Evolutionary conservation across 2,113 vertebrate genomes (phyloP), one percentile per base, ranked within the genome.

Genomic region (Drymodes brunneopygia): DNA sequence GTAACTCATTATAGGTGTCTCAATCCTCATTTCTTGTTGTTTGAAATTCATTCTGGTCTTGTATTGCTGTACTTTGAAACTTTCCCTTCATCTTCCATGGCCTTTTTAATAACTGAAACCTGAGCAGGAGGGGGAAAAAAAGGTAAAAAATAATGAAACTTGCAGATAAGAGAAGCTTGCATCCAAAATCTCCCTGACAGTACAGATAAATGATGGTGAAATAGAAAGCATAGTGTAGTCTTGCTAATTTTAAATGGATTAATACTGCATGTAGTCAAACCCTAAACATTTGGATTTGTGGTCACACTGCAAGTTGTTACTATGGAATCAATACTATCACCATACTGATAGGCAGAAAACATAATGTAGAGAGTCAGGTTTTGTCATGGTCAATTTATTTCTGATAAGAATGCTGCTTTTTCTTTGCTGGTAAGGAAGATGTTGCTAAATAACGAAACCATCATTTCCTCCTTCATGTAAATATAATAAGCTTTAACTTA

Each of bases 241-340:
- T 96, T 72, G 62, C 84, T 98, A 97, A 97, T 98, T 98, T 95
- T 96, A 96, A 97, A 95, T 92, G 62, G 82, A 90, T 97, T 97
- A 95, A 96, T 97, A 95, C 29, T 72, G 31, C 65, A 44, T 81
- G 64, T 90, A 91, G 79, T 95, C 91, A 96, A 88, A 94, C 75
- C 92, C 81, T 95, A 95, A 97, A 95, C 84, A 97, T 95, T 97
- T 95, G 48, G n/a, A 24, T 42, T 82, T 97, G 48, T 85, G 81
- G 97, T 97, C 91, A 81, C 81, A 72, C 45, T 65, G 73, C 91
- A 74, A 87, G 80, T 96, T 84, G 67, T 94, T 90, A 70, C 77
- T 85, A 58, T 33, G 70, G 73, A 92, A 94, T 96, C 94, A 85
- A 91, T 90, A 92, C 81, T 79, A 90, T 94, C 24, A 20, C 56